These are phyloP conservation scores for Procavia capensis DNA, from an alignment of 2,113 vertebrate species.

Conservation along the genomic window DNA sequence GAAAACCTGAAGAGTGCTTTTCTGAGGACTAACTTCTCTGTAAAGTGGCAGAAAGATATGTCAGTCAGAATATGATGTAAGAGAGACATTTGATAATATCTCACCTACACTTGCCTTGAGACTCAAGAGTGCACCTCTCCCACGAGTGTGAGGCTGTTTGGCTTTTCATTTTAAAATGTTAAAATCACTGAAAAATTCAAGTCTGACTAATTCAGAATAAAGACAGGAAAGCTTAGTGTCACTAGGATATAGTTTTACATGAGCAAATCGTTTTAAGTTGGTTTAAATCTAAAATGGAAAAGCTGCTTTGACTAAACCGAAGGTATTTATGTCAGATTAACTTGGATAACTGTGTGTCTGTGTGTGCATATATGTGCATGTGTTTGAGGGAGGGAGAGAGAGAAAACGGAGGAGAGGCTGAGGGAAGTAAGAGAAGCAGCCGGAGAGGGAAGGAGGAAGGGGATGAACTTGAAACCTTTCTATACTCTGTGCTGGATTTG, in stretches of 20 bases:
- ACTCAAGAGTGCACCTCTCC: slow-evolving; percentile 49
- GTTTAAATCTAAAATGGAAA: slow-evolving; percentile 61
- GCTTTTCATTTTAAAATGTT: slow-evolving; percentile 64
- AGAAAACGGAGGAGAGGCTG: not conserved
- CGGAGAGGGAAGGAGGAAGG: not conserved
- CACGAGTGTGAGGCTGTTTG: slow-evolving; percentile 40
- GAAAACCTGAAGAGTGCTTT: slow-evolving; percentile 43
- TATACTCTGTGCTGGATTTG: not conserved
- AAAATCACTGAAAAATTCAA: slow-evolving; percentile 73
- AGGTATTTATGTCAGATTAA: slow-evolving; percentile 46
- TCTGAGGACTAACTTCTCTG: slow-evolving; percentile 46
- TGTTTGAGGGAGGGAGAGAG: not conserved
- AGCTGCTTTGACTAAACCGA: slow-evolving; percentile 35
- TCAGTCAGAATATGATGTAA: slow-evolving; percentile 51
- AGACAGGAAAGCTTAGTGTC: slow-evolving; percentile 74
- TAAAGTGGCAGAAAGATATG: slow-evolving; percentile 38
- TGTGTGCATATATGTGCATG: not conserved
- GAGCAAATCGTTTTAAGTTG: slow-evolving; percentile 73
- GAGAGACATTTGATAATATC: slow-evolving; percentile 67
- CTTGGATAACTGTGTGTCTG: not conserved
- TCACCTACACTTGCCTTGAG: slow-evolving; percentile 52
- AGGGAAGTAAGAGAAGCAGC: not conserved
- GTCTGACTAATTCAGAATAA: slow-evolving; percentile 61
- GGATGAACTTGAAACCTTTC: not conserved
- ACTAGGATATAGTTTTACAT: slow-evolving; percentile 58